Conservation (phyloP, 2,888 invertebrate species). For the Ptychoptera contaminata region DNA sequence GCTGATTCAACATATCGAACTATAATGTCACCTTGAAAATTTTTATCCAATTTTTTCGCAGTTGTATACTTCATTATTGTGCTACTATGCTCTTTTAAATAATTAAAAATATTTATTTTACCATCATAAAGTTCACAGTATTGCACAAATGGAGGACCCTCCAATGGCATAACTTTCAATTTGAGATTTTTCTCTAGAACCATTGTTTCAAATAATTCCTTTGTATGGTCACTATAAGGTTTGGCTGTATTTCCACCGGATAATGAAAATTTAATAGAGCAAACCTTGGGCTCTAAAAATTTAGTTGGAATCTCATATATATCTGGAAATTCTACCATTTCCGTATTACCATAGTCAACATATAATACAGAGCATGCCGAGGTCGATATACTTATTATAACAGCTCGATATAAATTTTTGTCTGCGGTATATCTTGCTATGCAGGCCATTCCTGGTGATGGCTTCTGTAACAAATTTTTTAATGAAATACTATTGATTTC, state of each 20-base stretch:
- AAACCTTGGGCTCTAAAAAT: constrained; percentile 52
- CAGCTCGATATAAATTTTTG: constrained; percentile 54
- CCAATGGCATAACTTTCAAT: constrained; percentile 49
- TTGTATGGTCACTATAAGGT: constrained; percentile 39
- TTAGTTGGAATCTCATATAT: constrained; percentile 61
- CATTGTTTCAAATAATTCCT: constrained; percentile 52
- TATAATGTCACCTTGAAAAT: constrained; percentile 20
- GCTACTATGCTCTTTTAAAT: constrained; percentile 29
- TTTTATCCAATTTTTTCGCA: constrained; percentile 19
- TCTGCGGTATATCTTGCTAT: constrained; percentile 56
- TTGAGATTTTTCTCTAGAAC: constrained; percentile 45
- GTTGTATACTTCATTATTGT: constrained; percentile 21
- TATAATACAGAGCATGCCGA: constrained; percentile 61
- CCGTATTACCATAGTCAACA: constrained; percentile 68
- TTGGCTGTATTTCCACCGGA: constrained; percentile 50
- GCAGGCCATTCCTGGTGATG: constrained; percentile 61
- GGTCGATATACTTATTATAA: constrained; percentile 55
- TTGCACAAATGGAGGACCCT: constrained; percentile 55
- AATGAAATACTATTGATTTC: constrained; percentile 30
- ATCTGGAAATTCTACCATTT: constrained; percentile 50
- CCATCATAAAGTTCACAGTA: constrained; percentile 54
- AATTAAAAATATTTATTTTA: constrained; percentile 40
- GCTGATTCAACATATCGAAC: constrained; percentile 38
- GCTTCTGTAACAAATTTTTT: constrained; percentile 46
- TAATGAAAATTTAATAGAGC: constrained; percentile 58